Evolutionary conservation across 2,888 invertebrate genomes (phyloP), one percentile per base, ranked within the genome.

Genomic region (Erebia palarica): DNA sequence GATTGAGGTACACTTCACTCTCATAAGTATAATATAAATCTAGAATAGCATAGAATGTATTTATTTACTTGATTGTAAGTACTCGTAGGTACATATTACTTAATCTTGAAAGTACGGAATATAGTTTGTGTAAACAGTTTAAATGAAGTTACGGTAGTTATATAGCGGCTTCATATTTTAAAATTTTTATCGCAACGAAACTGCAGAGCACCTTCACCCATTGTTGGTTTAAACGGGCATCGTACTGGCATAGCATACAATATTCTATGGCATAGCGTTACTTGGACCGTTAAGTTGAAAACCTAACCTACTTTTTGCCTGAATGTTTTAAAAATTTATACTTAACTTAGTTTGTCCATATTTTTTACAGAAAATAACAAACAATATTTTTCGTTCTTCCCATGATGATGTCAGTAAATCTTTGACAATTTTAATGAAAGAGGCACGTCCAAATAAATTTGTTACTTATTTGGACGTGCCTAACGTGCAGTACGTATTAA

Each of bases 161-260:
- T 44, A 44, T 7, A 36, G 44, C 11, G n/a, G 60, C 60, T 11
- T 18, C 18, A 14, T 47, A 61, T 8, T 61, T 61, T 61, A 61
- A 61, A 47, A 61, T 61, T 61, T 27, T 47, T 47, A 61, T 47
- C 47, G 61, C 61, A 61, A 13, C 61, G 61, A 47, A 61, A 47
- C 61, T 61, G 61, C 61, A 61, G 61, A 47, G 61, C 36, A 59
- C 47, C 61, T 61, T 61, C 61, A 61, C 61, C 47, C 61, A 61
- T 61, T 61, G 61, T 61, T 61, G 61, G 61, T 47, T 47, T 61
- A 61, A 18, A 44, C 61, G 47, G 61, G 47, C 61, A 61, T 47
- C 47, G 60, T 42, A n/a, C 47, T 47, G 16, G 18, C 18, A 18
- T 18, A 18, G 36, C 36, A 36, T 36, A 36, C 36, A 36, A 36